These are phyloP conservation scores for Tigriopus californicus DNA, from an alignment of 2,888 invertebrate genomes.

Conservation along the genomic window DNA sequence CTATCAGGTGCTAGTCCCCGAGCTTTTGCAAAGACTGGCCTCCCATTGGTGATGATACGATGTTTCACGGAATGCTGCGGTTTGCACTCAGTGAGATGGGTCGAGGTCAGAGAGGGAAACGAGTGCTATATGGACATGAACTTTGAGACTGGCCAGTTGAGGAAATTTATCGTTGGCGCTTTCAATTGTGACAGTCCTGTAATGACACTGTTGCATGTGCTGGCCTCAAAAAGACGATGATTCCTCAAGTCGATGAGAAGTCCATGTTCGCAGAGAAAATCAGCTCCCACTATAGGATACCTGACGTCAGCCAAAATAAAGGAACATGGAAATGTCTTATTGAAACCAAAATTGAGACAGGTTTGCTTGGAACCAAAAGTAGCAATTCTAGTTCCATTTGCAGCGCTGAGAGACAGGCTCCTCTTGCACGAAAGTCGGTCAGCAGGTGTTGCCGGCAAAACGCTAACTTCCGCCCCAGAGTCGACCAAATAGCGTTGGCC, in stretches of 20 bases:
- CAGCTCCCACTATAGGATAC: not conserved
- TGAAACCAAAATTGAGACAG: not conserved
- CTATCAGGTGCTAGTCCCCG: not conserved
- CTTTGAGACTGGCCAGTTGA: too few relatives aligned
- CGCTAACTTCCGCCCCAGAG: not conserved
- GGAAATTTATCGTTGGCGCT: too few relatives aligned
- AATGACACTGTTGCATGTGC: too few relatives aligned
- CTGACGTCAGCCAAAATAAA: not conserved
- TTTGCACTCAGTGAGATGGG: not conserved
- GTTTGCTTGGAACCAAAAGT: not conserved
- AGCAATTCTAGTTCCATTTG: not conserved
- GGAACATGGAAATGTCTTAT: not conserved
- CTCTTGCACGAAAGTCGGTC: not conserved
- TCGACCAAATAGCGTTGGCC: not conserved
- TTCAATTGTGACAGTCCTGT: too few relatives aligned
- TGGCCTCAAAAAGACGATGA: too few relatives aligned
- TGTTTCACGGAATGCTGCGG: not conserved
- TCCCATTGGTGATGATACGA: not conserved
- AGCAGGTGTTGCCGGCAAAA: not conserved
- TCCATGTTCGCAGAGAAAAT: not conserved
- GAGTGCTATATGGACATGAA: too few relatives aligned
- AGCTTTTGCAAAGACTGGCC: slow-evolving; percentile 1
- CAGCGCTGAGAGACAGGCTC: not conserved
- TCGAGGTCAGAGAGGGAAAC: not conserved
- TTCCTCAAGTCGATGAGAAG: too few relatives aligned